A percentile compares a stretch with the other conserved stretches of the same genome.
Evolutionary conservation across 1,140 invertebrate genomes (phyloP).

Genomic region (Chionoecetes opilio): DNA sequence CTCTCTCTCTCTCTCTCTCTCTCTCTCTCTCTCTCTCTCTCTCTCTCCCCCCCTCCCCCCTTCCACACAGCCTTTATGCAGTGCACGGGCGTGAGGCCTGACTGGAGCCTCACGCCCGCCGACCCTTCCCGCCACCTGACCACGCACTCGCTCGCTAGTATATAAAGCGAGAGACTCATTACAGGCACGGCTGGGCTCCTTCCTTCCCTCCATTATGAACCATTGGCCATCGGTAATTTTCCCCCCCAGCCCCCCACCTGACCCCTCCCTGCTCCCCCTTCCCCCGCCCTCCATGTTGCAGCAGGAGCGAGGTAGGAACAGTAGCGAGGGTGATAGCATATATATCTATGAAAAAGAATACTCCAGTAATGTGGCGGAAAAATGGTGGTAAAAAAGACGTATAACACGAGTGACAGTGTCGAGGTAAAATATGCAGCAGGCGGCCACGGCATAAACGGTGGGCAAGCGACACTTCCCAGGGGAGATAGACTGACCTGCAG

Average conservation of each 20-base stretch:
- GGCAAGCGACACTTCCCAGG: background rate
- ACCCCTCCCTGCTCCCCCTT: background rate
- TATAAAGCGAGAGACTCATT: constrained; percentile 31
- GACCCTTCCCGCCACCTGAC: background rate
- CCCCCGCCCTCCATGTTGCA: background rate
- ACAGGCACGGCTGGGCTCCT: background rate
- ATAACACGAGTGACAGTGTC: constrained; percentile 40
- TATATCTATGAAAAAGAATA: constrained; percentile 28
- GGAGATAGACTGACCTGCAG: constrained; percentile 12
- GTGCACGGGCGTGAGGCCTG: background rate
- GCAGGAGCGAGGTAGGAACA: background rate
- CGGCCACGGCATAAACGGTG: constrained; percentile 23
- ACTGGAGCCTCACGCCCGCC: constrained; percentile 40
- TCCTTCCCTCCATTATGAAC: constrained; percentile 2
- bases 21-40: constrained; percentile 27
- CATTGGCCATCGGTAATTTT: constrained; percentile 2
- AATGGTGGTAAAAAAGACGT: constrained; percentile 19
- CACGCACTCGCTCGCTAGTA: background rate
- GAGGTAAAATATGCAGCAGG: constrained; percentile 12
- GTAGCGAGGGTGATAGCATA: background rate
- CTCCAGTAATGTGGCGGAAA: background rate
- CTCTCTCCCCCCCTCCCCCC: background rate
- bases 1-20: constrained; percentile 6
- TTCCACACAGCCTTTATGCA: background rate
- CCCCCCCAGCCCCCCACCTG: background rate